Conservation (phyloP, 2,113 vertebrate genomes). For the Centropus unirufus region DNA sequence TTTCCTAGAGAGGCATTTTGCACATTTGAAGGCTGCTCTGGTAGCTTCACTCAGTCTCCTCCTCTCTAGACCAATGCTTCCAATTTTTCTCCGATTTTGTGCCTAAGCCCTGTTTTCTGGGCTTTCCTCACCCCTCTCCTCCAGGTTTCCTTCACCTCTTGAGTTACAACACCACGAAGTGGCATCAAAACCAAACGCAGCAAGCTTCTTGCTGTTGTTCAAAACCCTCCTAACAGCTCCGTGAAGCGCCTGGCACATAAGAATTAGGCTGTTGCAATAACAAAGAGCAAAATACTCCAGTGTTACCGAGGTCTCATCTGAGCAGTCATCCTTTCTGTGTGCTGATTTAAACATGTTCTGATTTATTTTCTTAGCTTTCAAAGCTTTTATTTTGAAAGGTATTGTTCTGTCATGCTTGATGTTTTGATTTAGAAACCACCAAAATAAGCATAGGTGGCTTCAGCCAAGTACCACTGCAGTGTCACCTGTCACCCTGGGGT, state of each 20-base stretch:
- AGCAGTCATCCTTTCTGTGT: not conserved
- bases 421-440: not conserved
- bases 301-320: not conserved
- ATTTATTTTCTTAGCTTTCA: not conserved
- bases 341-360: not conserved
- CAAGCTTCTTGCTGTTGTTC: not conserved
- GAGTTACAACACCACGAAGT: not conserved
- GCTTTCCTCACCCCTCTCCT: not conserved
- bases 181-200: not conserved
- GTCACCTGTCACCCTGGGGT: not conserved
- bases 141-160: accelerated
- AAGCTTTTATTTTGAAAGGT: not conserved
- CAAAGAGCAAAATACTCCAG: not conserved
- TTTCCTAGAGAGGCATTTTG: not conserved
- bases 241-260: accelerated
- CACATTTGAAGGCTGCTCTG: not conserved
- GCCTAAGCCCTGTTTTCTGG: not conserved
- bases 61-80: not conserved
- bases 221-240: not conserved
- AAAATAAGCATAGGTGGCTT: not conserved
- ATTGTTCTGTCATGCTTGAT: not conserved
- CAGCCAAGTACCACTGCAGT: not conserved
- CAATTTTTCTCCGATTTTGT: not conserved
- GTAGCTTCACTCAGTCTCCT: not conserved
- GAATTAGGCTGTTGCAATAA: not conserved